Percentiles rank a stretch among this genome's conserved stretches.
These are phyloP conservation scores for Zaprionus kolodkinae DNA, from an alignment of 1,140 invertebrate species.

Conservation along the genomic window DNA sequence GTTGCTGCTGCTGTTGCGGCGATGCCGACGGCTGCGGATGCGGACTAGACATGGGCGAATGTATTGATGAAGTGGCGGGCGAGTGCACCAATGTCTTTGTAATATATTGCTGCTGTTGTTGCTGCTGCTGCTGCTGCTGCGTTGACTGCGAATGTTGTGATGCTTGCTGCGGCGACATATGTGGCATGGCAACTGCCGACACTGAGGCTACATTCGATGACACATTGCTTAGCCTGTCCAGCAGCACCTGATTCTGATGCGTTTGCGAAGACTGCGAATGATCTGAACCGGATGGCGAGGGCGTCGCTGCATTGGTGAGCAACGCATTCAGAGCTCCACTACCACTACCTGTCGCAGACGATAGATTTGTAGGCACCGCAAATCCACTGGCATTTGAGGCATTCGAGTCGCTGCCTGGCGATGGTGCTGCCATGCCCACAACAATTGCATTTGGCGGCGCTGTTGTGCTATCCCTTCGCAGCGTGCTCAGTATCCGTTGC, in stretches of 20 bases:
- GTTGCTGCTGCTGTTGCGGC: slow-evolving; percentile 76
- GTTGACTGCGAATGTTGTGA: slow-evolving; percentile 17
- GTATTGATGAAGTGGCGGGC: slow-evolving; percentile 79
- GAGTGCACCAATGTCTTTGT: slow-evolving; percentile 81
- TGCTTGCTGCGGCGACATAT: slow-evolving; percentile 79
- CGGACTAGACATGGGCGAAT: slow-evolving; percentile 87
- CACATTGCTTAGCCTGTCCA: slow-evolving; percentile 76
- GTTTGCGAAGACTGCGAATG: slow-evolving; percentile 79
- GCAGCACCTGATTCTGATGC: slow-evolving; percentile 77
- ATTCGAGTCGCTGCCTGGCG: slow-evolving; percentile 83
- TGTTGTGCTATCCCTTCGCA: slow-evolving; percentile 73
- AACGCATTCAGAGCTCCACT: slow-evolving; percentile 59
- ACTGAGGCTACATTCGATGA: slow-evolving; percentile 67
- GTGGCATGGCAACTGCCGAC: slow-evolving; percentile 70
- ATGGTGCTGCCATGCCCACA: slow-evolving; percentile 78
- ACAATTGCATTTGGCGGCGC: slow-evolving; percentile 79
- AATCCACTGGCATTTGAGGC: slow-evolving; percentile 82
- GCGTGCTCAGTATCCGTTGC: slow-evolving; percentile 68
- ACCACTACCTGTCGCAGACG: slow-evolving; percentile 47
- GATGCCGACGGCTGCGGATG: slow-evolving; percentile 86
- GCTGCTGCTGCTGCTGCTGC: slow-evolving; percentile 27
- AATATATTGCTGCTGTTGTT: slow-evolving; percentile 63
- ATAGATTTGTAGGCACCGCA: slow-evolving; percentile 71
- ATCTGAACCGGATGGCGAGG: slow-evolving; percentile 78
- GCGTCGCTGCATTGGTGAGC: slow-evolving; percentile 71